Conservation (phyloP, 2,888 invertebrate species). For the Saturnia japonica region DNA sequence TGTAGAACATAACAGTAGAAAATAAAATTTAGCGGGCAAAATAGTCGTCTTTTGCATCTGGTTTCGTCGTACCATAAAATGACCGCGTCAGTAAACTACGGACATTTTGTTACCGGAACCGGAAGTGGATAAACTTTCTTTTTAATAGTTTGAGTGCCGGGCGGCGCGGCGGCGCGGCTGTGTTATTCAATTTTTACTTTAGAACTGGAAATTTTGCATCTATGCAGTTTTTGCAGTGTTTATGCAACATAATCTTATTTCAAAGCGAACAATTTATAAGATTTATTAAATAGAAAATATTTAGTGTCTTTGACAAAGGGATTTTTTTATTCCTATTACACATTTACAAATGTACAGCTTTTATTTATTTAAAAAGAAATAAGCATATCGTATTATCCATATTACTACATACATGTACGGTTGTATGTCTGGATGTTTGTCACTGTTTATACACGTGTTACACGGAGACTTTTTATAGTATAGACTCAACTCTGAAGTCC, state of each 20-base stretch:
- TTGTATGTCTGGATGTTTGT: too few species aligned
- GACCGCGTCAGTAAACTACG: background rate
- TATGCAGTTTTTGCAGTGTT: constrained; percentile 5
- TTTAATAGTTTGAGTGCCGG: constrained; percentile 68
- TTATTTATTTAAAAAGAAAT: too few species aligned
- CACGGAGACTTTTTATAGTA: too few species aligned
- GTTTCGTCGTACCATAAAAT: background rate
- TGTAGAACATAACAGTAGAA: background rate
- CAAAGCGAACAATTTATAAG: background rate
- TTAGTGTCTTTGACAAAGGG: background rate
- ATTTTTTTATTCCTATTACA: too few species aligned
- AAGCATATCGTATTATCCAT: too few species aligned
- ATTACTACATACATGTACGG: too few species aligned
- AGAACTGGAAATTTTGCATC: constrained; percentile 25
- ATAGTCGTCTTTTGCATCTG: background rate
- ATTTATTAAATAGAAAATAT: background rate
- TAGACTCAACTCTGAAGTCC: too few species aligned
- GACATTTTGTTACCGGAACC: background rate
- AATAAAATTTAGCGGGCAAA: background rate
- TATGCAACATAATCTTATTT: background rate
- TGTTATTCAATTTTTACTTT: constrained; percentile 59
- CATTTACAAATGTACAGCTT: too few species aligned
- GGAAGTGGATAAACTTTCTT: constrained; percentile 31
- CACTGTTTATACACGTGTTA: too few species aligned
- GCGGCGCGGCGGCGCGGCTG: constrained; percentile 32